phyloP scores from a whole-genome alignment of 2,797 vertebrate genomes.

The Crenichthys baileyi region DNA sequence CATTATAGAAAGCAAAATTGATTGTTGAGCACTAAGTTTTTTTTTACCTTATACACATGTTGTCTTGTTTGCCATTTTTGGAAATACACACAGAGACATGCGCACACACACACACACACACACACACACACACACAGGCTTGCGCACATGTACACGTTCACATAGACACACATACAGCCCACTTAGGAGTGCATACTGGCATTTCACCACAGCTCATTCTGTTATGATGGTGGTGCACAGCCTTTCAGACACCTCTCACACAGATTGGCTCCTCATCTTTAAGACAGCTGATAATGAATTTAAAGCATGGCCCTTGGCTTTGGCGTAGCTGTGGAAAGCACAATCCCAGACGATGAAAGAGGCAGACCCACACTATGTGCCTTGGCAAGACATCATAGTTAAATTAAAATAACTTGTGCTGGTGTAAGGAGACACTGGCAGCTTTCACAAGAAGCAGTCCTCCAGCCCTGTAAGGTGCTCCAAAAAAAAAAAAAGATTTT shows the following conservation, averaged over 20 bases:
- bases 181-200: slow-evolving; percentile 63
- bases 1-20: slow-evolving; percentile 34
- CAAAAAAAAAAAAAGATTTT: slow-evolving; percentile 38
- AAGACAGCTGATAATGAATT: slow-evolving; percentile 79
- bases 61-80: slow-evolving; percentile 6
- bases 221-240: slow-evolving; percentile 55
- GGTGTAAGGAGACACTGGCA: slow-evolving; percentile 61
- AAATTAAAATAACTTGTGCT: slow-evolving; percentile 69
- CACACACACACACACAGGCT: slow-evolving; percentile 15
- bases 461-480: slow-evolving; percentile 36
- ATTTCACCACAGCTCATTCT: slow-evolving; percentile 70
- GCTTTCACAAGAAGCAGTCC: slow-evolving; percentile 57
- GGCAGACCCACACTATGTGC: slow-evolving; percentile 60
- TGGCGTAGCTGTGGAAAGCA: slow-evolving; percentile 70
- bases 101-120: background rate
- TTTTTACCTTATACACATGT: slow-evolving; percentile 29
- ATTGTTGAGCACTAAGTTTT: slow-evolving; percentile 35
- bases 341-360: slow-evolving; percentile 66
- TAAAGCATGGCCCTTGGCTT: slow-evolving; percentile 70
- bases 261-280: slow-evolving; percentile 78
- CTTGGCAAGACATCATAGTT: slow-evolving; percentile 67
- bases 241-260: slow-evolving; percentile 77
- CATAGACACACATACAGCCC: slow-evolving; percentile 7
- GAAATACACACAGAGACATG: slow-evolving; percentile 4
- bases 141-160: background rate